Evolutionary conservation across 2,113 vertebrate species (phyloP).

Genomic region (Oncorhynchus clarkii): DNA sequence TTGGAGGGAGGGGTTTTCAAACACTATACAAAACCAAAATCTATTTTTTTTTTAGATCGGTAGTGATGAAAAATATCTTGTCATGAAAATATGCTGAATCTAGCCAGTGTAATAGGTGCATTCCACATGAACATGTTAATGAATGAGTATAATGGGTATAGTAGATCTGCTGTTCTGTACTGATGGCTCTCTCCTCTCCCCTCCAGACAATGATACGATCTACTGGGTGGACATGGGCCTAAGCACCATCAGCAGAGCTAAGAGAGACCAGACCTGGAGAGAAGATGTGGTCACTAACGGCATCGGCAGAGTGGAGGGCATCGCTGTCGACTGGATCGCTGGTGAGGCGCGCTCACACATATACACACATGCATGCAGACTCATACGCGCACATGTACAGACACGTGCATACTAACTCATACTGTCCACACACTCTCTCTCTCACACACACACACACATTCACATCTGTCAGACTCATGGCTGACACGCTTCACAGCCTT

Average conservation of each 20-base stretch:
- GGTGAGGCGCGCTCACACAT: conserved; percentile 66
- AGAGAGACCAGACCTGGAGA: conserved; percentile 94
- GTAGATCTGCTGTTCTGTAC: not conserved
- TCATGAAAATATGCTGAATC: too few species aligned
- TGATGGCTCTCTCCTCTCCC: not conserved
- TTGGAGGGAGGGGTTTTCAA: not conserved
- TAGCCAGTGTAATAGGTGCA: not conserved
- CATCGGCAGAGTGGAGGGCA: conserved; percentile 94
- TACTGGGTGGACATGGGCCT: conserved; percentile 98
- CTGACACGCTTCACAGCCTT: not conserved
- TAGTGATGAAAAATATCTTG: not conserved
- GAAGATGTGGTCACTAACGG: conserved; percentile 96
- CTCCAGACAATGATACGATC: conserved; percentile 92
- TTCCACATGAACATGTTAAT: not conserved
- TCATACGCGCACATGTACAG: not conserved
- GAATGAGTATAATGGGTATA: not conserved
- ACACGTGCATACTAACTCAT: not conserved
- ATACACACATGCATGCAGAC: not conserved
- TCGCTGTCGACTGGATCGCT: conserved; percentile 95
- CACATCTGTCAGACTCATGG: not conserved
- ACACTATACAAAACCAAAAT: too few species aligned
- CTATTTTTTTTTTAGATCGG: too few species aligned
- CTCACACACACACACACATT: not conserved
- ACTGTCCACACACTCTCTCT: not conserved
- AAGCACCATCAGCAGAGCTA: conserved; percentile 94